Evolutionary conservation across 2,888 invertebrate genomes (phyloP).

Genomic region (Lymantria monacha): DNA sequence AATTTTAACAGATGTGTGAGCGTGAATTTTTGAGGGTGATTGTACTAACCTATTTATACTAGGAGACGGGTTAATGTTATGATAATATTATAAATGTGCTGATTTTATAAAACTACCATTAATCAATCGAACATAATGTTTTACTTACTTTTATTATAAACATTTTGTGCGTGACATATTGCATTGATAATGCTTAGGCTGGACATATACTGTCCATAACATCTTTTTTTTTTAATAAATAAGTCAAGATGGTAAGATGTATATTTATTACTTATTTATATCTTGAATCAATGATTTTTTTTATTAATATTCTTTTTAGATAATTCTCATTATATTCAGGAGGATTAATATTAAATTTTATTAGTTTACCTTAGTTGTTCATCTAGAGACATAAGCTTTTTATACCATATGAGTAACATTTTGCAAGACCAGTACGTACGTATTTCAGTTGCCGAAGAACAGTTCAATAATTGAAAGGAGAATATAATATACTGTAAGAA

Average conservation of each 20-base stretch:
- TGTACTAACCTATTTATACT: conserved; percentile 53
- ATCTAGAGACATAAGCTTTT: too few relatives aligned
- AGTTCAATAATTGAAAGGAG: too few relatives aligned
- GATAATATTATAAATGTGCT: conserved; percentile 43
- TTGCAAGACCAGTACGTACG: too few relatives aligned
- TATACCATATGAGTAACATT: too few relatives aligned
- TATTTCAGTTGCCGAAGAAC: too few relatives aligned
- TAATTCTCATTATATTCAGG: too few relatives aligned
- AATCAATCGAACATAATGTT: conserved; percentile 49
- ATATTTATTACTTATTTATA: too few relatives aligned
- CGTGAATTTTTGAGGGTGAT: conserved; percentile 28
- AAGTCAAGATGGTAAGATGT: neutral
- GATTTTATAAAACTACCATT: conserved; percentile 45
- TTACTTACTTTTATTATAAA: conserved; percentile 27
- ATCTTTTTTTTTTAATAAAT: neutral
- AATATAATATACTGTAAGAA: too few relatives aligned
- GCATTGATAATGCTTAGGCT: neutral
- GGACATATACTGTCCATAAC: neutral
- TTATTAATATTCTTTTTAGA: too few relatives aligned
- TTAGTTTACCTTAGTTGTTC: too few relatives aligned
- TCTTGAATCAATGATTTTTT: too few relatives aligned
- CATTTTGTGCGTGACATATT: conserved; percentile 11
- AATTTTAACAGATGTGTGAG: conserved; percentile 20
- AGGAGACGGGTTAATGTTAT: conserved; percentile 50
- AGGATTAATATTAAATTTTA: too few relatives aligned